phyloP scores from a whole-genome alignment of 2,888 invertebrate species.

The Drosophila fulvimacula region DNA sequence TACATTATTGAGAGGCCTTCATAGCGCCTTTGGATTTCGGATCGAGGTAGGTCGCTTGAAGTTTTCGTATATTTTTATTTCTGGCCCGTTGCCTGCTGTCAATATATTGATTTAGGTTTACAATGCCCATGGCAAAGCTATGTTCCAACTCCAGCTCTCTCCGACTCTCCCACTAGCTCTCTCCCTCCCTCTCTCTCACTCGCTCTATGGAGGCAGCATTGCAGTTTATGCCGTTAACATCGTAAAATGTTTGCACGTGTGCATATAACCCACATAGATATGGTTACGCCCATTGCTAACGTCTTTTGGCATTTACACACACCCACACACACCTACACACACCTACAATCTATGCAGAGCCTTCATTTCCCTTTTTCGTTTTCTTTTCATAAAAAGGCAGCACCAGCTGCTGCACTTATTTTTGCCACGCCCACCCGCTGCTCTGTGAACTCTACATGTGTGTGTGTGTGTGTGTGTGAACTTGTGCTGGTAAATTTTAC shows the following conservation, averaged over 20 bases:
- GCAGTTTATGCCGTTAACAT: conserved; percentile 67
- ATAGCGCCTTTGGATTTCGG: neutral
- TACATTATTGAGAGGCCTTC: neutral
- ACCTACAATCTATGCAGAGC: conserved; percentile 26
- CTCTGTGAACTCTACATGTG: conserved; percentile 22
- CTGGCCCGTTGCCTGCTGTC: conserved; percentile 17
- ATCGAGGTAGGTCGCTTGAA: conserved; percentile 3
- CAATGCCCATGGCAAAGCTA: conserved; percentile 23
- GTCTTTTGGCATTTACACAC: conserved; percentile 16
- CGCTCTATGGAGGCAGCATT: conserved; percentile 19
- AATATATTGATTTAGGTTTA: conserved; percentile 46
- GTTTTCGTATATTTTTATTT: conserved; percentile 7
- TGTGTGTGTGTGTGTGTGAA: neutral
- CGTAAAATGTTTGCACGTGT: conserved; percentile 63
- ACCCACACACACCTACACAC: conserved; percentile 2
- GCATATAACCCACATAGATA: conserved; percentile 50
- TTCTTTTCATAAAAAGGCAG: conserved; percentile 14
- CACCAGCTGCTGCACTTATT: conserved; percentile 54
- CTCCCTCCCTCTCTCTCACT: neutral
- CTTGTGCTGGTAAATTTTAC: conserved; percentile 47
- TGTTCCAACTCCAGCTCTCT: neutral
- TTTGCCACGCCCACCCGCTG: conserved; percentile 45
- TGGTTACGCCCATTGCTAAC: conserved; percentile 43
- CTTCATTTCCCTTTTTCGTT: conserved; percentile 32
- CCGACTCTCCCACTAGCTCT: neutral